phyloP scores from a whole-genome alignment of 35 echinoderm and acorn worm genomes.

The Diadema setosum region DNA sequence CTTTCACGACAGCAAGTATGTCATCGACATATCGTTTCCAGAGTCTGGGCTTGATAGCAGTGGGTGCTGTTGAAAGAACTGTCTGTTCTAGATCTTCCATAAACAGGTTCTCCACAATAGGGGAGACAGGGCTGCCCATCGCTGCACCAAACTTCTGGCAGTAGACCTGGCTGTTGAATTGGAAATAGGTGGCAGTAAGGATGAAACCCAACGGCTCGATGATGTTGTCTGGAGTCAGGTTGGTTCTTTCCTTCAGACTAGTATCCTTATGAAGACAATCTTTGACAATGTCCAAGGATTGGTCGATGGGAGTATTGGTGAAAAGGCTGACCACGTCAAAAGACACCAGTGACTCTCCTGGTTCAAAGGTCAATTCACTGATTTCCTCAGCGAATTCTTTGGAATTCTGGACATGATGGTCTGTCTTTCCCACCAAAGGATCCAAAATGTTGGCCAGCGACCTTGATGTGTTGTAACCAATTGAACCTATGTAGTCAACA shows the following conservation, averaged over 20 bases:
- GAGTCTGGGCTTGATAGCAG: too few species aligned
- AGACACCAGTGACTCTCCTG: neutral
- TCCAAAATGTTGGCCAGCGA: neutral
- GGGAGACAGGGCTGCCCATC: conserved; percentile 13
- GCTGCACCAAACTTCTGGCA: neutral
- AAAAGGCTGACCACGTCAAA: neutral
- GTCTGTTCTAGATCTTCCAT: neutral
- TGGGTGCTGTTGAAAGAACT: too few species aligned
- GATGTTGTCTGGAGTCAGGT: too few species aligned
- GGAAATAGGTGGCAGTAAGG: conserved; percentile 7
- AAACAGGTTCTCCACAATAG: conserved; percentile 5
- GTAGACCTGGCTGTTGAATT: neutral
- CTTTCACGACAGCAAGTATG: too few species aligned
- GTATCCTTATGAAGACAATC: neutral
- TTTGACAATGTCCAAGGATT: neutral
- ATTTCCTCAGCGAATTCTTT: too few species aligned
- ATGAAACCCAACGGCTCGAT: too few species aligned
- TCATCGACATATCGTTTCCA: too few species aligned
- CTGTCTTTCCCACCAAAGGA: neutral
- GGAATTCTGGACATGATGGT: conserved; percentile 9
- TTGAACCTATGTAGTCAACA: conserved; percentile 3
- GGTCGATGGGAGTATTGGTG: neutral
- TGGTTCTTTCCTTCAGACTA: neutral
- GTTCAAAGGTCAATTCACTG: too few species aligned
- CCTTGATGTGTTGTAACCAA: neutral